phyloP scores from a whole-genome alignment of 2,113 vertebrate genomes.

The Osmerus mordax region DNA sequence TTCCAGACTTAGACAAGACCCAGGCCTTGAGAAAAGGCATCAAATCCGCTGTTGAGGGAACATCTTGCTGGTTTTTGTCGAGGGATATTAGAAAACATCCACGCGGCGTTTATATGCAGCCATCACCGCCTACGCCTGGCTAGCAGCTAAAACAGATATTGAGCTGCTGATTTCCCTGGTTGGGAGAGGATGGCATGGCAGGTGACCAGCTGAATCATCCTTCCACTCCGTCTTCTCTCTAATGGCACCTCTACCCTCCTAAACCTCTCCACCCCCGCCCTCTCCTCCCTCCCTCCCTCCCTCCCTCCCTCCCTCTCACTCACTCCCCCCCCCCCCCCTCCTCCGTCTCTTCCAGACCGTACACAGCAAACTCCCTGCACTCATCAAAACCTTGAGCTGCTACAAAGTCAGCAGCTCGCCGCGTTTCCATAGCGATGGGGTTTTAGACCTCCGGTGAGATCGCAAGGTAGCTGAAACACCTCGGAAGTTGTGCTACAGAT shows the following conservation, averaged over 20 bases:
- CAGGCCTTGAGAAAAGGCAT: conserved; percentile 19
- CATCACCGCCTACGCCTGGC: conserved; percentile 39
- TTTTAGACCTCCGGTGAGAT: conserved; percentile 45
- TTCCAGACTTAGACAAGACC: not conserved
- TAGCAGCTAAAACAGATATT: conserved; percentile 42
- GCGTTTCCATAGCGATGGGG: conserved; percentile 65
- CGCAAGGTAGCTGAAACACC: conserved; percentile 43
- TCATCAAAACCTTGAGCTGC: conserved; percentile 63
- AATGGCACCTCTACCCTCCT: conserved; percentile 44
- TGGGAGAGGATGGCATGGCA: conserved; percentile 46
- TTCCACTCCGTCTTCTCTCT: conserved; percentile 54
- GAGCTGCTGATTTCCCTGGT: conserved; percentile 41
- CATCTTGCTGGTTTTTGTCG: conserved; percentile 32
- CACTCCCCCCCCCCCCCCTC: not conserved
- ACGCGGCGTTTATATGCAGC: conserved; percentile 29
- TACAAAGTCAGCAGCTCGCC: conserved; percentile 60
- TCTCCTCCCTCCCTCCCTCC: conserved; percentile 5
- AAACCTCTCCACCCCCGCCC: conserved; percentile 52
- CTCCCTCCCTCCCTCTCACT: not conserved
- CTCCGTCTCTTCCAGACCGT: conserved; percentile 8
- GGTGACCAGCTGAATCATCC: conserved; percentile 61
- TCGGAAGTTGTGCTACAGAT: conserved; percentile 33
- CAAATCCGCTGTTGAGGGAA: conserved; percentile 15
- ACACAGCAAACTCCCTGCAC: conserved; percentile 56
- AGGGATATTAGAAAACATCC: conserved; percentile 38